Evolutionary conservation across 2,113 vertebrate species (phyloP), one percentile per base, ranked within the genome.

Genomic region (Aptenodytes forsteri): DNA sequence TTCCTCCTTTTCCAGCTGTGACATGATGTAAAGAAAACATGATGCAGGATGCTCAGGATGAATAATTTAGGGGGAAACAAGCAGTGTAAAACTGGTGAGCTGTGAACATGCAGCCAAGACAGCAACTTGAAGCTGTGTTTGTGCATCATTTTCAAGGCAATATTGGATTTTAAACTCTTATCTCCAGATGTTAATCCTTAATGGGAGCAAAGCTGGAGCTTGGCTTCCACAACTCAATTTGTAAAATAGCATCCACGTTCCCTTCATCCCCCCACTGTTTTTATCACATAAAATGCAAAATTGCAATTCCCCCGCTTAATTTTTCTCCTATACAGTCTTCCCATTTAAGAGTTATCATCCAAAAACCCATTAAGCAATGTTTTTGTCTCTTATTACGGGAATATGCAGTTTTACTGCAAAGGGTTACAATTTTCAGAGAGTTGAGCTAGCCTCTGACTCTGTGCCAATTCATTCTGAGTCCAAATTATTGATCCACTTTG

Each of bases 41-140:
- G 93, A 93, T 91, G 77, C 92, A 92, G 95, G 34, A 93, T 97
- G 93, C 80, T 93, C 29, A 22, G 69, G 84, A 96, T 98, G 64
- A 98, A 98, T 98, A 98, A 98, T 98, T 97, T 91, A 98, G 65
- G 36, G 66, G n/a, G 55, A 95, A 97, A 92, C 86, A 94, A 97
- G 87, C 79, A n/a, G 64, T 79, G 87, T 89, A 85, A 95, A 96
- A 88, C 32, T 46, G 2, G 18, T 89, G 49, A 79, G 44, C 59
- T 38, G 18, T 89, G 92, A 95, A 89, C 52, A 58, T 29, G 27
- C 79, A 97, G 93, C 93, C 90, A 97, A 73, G 21, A n/a, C 69
- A 61, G 83, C 2, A 15, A 82, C 36, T 19, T 40, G 77, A 80
- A 90, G 67, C 83, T 91, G 64, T 81, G 80, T 67, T 29, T 93